phyloP scores from a whole-genome alignment of 2,888 invertebrate genomes.

The Thereva unica region DNA sequence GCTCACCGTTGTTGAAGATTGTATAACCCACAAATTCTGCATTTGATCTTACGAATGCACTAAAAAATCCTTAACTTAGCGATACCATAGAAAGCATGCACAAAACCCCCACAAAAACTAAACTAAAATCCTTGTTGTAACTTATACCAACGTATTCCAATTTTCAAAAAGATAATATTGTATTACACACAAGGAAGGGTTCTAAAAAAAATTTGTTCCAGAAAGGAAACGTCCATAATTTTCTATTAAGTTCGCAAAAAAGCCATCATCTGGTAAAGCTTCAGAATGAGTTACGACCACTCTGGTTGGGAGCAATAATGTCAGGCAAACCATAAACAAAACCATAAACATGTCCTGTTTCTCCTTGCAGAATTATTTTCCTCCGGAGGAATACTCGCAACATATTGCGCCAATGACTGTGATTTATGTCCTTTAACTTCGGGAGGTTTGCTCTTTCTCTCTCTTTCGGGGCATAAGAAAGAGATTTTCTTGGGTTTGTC shows the following conservation, averaged over 20 bases:
- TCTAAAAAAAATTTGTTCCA: no score
- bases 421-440: slow-evolving; percentile 24
- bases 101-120: no score
- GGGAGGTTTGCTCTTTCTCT: neutral
- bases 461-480: neutral
- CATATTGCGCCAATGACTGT: slow-evolving; percentile 34
- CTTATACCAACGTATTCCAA: no score
- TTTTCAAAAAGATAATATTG: no score
- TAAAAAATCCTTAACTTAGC: no score
- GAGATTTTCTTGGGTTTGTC: neutral
- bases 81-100: no score
- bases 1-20: no score
- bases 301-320: slow-evolving; percentile 28
- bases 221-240: slow-evolving; percentile 7
- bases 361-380: slow-evolving; percentile 23
- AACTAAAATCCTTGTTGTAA: no score
- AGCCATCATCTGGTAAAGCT: slow-evolving; percentile 26
- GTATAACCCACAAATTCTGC: no score
- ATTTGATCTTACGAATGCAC: no score
- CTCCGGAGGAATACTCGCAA: slow-evolving; percentile 23
- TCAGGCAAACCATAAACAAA: slow-evolving; percentile 39
- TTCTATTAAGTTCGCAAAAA: slow-evolving; percentile 21
- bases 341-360: slow-evolving; percentile 37
- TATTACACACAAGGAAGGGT: no score
- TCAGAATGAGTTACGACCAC: slow-evolving; percentile 18